Evolutionary conservation across 2,113 vertebrate genomes (phyloP).

Genomic region (Gasterosteus nipponicus): DNA sequence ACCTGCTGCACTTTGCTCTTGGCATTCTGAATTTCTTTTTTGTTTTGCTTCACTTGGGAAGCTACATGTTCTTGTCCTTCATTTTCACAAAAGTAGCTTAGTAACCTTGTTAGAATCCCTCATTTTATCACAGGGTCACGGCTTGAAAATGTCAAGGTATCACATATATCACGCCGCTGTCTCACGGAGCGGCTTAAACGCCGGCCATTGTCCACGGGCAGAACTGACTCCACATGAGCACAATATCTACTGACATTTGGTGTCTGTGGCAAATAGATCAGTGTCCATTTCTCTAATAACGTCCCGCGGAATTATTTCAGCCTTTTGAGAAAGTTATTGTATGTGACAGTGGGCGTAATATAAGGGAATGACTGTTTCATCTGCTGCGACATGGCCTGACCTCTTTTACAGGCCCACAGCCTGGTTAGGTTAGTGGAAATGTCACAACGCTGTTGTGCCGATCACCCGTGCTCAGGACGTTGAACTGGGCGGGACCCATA

Average conservation of each 20-base stretch:
- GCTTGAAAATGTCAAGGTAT: slow-evolving; percentile 63
- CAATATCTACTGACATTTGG: slow-evolving; percentile 61
- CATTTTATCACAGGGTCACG: slow-evolving; percentile 12
- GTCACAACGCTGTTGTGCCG: slow-evolving; percentile 46
- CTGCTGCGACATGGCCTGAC: slow-evolving; percentile 44
- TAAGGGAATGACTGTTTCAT: slow-evolving; percentile 51
- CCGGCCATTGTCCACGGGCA: slow-evolving; percentile 23
- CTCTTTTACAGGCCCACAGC: slow-evolving; percentile 25
- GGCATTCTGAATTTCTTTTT: slow-evolving; percentile 40
- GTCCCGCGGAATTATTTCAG: slow-evolving; percentile 39
- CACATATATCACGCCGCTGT: slow-evolving; percentile 32
- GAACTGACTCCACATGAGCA: slow-evolving; percentile 40
- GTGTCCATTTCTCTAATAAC: slow-evolving; percentile 43
- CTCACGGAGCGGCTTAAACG: slow-evolving; percentile 30
- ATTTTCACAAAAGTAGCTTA: slow-evolving; percentile 21
- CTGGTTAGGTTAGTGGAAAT: slow-evolving; percentile 58
- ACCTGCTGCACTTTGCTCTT: slow-evolving; percentile 11
- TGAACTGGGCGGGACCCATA: neutral
- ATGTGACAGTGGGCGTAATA: slow-evolving; percentile 41
- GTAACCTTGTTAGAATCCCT: slow-evolving; percentile 41
- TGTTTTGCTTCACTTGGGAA: slow-evolving; percentile 33
- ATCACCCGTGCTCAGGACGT: slow-evolving; percentile 22
- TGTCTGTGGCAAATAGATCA: slow-evolving; percentile 31
- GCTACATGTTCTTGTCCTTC: slow-evolving; percentile 10
- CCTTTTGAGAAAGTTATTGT: slow-evolving; percentile 38